Evolutionary conservation across 2,888 invertebrate species (phyloP).

Genomic region (Pollenia labialis): DNA sequence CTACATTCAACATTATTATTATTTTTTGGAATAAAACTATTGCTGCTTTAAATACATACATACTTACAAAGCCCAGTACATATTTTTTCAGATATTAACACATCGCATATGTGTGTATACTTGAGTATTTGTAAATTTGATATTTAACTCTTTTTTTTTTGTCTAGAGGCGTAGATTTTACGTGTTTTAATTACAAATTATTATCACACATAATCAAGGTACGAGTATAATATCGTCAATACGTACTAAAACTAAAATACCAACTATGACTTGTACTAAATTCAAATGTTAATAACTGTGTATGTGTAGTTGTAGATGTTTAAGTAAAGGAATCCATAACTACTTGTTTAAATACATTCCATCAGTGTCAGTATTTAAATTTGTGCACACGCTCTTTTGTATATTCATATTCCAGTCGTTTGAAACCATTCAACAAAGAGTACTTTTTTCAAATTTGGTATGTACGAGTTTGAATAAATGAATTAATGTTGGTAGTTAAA

Average conservation of each 20-base stretch:
- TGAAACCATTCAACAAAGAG: conserved; percentile 31
- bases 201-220: conserved; percentile 66
- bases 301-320: neutral
- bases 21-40: conserved; percentile 19
- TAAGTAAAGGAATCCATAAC: conserved; percentile 13
- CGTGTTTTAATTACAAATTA: conserved; percentile 74
- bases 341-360: conserved; percentile 26
- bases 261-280: conserved; percentile 42
- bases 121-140: neutral
- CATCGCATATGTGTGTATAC: neutral
- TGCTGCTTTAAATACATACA: neutral
- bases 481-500: conserved; percentile 27
- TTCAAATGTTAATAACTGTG: neutral
- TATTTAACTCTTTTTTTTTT: neutral
- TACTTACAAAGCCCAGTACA: neutral
- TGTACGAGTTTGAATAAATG: conserved; percentile 8
- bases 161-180: conserved; percentile 56
- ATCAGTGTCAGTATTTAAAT: neutral
- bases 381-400: neutral
- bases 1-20: neutral
- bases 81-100: neutral
- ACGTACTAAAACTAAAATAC: conserved; percentile 15
- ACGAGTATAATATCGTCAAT: conserved; percentile 34
- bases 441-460: neutral
- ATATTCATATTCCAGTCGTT: conserved; percentile 18